Percentiles rank a stretch among this genome's conserved stretches.
Conservation (phyloP, 2,113 vertebrate genomes). For the Psammodynastes pulverulentus region DNA sequence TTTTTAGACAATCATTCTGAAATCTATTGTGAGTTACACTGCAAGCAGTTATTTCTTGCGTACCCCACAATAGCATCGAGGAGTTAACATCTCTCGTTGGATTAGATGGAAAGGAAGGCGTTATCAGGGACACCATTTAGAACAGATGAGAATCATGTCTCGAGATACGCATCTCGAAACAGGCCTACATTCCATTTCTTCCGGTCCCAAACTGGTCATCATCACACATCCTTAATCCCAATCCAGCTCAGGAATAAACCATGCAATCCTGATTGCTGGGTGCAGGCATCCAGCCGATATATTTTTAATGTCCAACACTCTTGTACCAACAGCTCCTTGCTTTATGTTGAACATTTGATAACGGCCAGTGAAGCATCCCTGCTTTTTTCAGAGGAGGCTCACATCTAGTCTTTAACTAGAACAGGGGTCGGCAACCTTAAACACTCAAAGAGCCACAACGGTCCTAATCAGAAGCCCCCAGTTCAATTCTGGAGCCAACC, state of each 20-base stretch:
- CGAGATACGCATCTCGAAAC: background rate
- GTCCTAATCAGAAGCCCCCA: too few relatives aligned
- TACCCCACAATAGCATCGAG: background rate
- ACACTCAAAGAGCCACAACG: too few relatives aligned
- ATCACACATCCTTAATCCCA: background rate
- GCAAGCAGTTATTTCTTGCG: background rate
- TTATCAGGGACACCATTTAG: background rate
- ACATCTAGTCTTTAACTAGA: background rate
- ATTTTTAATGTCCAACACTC: background rate
- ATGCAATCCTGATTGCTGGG: background rate
- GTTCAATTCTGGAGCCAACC: too few relatives aligned
- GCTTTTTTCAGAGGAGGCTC: background rate
- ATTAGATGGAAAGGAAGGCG: background rate
- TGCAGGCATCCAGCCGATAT: slow-evolving; percentile 11
- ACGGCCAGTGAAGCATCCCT: background rate
- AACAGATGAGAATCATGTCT: background rate
- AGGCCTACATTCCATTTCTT: background rate
- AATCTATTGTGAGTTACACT: background rate
- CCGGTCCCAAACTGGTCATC: background rate
- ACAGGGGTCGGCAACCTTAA: too few relatives aligned
- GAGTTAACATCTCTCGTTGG: background rate
- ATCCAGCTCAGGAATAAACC: slow-evolving; percentile 1
- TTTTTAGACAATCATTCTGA: slow-evolving; percentile 38
- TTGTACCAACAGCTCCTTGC: background rate
- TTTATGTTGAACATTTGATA: background rate